Evolutionary conservation across 2,113 vertebrate genomes (phyloP).

Genomic region (Glaucomys volans): DNA sequence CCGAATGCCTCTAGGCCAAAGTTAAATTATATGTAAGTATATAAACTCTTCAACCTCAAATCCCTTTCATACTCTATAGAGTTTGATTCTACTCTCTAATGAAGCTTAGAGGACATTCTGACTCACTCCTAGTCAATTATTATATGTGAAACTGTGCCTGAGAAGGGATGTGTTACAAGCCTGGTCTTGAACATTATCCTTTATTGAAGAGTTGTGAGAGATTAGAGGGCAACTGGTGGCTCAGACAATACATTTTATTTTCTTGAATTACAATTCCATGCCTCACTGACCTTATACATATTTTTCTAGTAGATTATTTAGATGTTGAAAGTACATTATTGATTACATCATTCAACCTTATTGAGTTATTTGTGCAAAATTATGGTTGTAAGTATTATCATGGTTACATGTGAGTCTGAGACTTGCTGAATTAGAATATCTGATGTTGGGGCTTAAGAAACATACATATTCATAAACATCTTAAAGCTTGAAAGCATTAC

Average conservation of each 20-base stretch:
- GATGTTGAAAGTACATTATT: conserved; percentile 16
- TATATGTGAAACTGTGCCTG: neutral
- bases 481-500: neutral
- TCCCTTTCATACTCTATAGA: neutral
- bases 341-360: neutral
- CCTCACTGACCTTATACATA: neutral
- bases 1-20: neutral
- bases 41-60: neutral
- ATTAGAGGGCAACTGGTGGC: neutral
- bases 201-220: neutral
- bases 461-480: neutral
- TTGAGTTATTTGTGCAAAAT: neutral
- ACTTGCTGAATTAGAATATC: neutral
- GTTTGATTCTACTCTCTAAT: neutral
- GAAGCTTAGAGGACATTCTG: neutral
- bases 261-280: neutral
- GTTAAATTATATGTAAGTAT: neutral
- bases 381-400: neutral
- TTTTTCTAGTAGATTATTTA: neutral
- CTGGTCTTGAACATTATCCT: neutral
- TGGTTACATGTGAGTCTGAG: neutral
- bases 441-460: neutral
- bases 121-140: neutral
- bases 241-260: neutral
- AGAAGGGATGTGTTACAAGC: neutral